Conservation (phyloP, 30 jellyfish, hydroid and myxozoan genomes). For the Phacellophora camtschatica region DNA sequence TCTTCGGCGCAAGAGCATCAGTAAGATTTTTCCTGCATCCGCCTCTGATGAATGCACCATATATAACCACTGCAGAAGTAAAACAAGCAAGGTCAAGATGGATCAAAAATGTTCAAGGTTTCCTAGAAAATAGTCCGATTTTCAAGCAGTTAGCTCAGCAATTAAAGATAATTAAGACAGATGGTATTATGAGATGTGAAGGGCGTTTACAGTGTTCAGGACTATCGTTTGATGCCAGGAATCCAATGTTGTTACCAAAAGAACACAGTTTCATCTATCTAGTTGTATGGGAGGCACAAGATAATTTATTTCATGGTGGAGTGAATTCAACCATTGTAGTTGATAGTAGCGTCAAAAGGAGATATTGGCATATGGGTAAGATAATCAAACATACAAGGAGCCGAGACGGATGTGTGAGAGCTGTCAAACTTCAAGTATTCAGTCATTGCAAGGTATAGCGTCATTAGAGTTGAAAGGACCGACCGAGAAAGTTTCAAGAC, state of each 20-base stretch:
- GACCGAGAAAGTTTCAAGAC: not conserved
- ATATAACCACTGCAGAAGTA: not conserved
- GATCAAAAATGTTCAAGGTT: not conserved
- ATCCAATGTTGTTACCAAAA: constrained; percentile 31
- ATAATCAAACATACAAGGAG: not conserved
- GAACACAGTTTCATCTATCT: constrained; percentile 18
- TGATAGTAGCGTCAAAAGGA: constrained; percentile 5
- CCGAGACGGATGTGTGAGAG: constrained; percentile 31
- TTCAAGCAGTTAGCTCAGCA: not conserved
- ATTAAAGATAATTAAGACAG: constrained; percentile 11
- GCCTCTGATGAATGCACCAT: not conserved
- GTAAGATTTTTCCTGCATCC: not conserved
- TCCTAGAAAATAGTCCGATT: not conserved
- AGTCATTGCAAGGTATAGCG: constrained; percentile 57
- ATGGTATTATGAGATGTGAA: constrained; percentile 35
- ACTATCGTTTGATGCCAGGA: not conserved
- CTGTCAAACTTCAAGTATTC: constrained; percentile 3
- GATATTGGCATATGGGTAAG: constrained; percentile 33
- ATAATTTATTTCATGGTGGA: not conserved
- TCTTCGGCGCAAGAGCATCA: too few relatives aligned
- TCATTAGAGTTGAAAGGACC: constrained; percentile 28
- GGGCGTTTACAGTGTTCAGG: constrained; percentile 23
- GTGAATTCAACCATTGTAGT: constrained; percentile 21
- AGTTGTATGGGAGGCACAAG: constrained; percentile 39
- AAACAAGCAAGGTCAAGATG: constrained; percentile 5